Evolutionary conservation across 2,888 invertebrate species (phyloP), one percentile per base, ranked within the genome.

Genomic region (Iphiclides podalirius): DNA sequence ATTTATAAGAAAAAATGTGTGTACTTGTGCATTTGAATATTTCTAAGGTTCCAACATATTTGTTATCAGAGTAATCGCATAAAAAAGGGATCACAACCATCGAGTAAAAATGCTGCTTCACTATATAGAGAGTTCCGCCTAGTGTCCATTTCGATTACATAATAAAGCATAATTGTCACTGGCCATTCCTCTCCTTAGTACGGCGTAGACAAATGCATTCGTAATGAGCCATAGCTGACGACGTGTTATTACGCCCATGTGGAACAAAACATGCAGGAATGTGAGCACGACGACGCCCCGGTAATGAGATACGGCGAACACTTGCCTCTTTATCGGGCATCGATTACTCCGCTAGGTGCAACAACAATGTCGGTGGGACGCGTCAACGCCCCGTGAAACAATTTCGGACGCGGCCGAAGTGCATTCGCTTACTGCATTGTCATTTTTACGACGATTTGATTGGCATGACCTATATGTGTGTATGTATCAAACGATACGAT

Each of bases 271-370:
- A 67, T 58, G 61, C 61, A 61, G 68, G 69, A 71, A 72, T 68
- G 67, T 60, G 52, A 51, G 48, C 57, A 64, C 42, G 37, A 39
- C 53, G 57, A 70, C 77, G 75, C 79, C 79, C 75, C 72, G 55
- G 79, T 79, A 82, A 83, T 77, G 67, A 74, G 71, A 79, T 72
- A 77, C 71, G 58, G 49, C 52, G 63, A 67, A 67, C 71, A 75
- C 69, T 72, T 69, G 72, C 59, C 61, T 57, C 60, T 60, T 70
- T 74, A 75, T 74, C 72, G 59, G 49, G 55, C 62, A 69, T 70
- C 70, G 67, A 74, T 72, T 66, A 58, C 56, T 48, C 55, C 55
- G 57, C 60, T 60, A 59, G 45, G 44, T 33, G 47, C 42, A 28
- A 48, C 23, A 52, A 38, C 28, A 11, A n/a, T n/a, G n/a, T n/a